Evolutionary conservation across 2,888 invertebrate species (phyloP).

Genomic region (Aproaerema taeniolella): DNA sequence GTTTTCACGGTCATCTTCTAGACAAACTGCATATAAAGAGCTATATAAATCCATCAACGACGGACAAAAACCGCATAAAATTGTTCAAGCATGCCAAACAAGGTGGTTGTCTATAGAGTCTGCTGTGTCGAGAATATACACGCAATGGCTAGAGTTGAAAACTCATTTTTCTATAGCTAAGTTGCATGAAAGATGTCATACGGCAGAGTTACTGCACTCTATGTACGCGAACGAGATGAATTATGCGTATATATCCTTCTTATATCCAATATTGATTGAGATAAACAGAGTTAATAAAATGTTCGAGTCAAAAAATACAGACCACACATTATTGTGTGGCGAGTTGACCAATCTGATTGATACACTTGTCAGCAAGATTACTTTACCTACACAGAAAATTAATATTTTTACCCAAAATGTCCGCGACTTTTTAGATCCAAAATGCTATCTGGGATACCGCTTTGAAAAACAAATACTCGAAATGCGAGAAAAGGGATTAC

Average conservation of each 20-base stretch:
- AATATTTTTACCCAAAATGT: slow-evolving; percentile 9
- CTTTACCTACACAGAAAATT: slow-evolving; percentile 15
- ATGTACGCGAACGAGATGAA: slow-evolving; percentile 21
- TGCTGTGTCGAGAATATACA: slow-evolving; percentile 13
- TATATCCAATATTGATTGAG: slow-evolving; percentile 18
- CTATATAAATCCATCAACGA: slow-evolving; percentile 24
- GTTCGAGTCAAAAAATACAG: slow-evolving; percentile 18
- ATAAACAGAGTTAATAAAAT: slow-evolving; percentile 16
- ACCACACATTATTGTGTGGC: slow-evolving; percentile 12
- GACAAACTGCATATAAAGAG: slow-evolving; percentile 21
- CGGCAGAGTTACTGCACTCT: slow-evolving; percentile 19
- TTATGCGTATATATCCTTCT: slow-evolving; percentile 19
- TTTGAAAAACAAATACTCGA: neutral
- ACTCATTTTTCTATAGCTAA: slow-evolving; percentile 18
- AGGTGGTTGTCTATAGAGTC: slow-evolving; percentile 10
- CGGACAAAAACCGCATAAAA: slow-evolving; percentile 23
- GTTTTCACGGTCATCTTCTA: slow-evolving; percentile 27
- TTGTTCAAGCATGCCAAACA: slow-evolving; percentile 23
- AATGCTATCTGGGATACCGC: slow-evolving; percentile 5
- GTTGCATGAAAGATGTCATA: slow-evolving; percentile 19
- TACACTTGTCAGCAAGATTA: slow-evolving; percentile 16
- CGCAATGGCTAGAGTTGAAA: slow-evolving; percentile 18
- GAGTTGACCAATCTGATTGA: slow-evolving; percentile 17
- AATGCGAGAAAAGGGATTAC: slow-evolving; percentile 9
- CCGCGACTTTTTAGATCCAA: slow-evolving; percentile 10